phyloP scores from a whole-genome alignment of 2,888 invertebrate genomes.

The Dicroscelio sp. region DNA sequence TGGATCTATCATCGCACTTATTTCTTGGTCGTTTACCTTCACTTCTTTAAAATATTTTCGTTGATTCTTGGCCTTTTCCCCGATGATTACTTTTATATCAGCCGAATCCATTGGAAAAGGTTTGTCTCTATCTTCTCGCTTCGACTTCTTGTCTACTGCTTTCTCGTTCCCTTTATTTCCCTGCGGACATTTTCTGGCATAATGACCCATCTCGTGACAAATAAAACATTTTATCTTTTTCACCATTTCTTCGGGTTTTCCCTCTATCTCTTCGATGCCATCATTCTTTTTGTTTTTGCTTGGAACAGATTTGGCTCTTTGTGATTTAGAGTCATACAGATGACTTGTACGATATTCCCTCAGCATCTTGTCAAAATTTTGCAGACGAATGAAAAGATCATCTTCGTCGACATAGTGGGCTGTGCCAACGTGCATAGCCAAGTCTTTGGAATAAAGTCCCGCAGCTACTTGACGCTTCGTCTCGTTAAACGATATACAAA shows the following conservation, averaged over 20 bases:
- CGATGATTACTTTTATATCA: too few relatives aligned
- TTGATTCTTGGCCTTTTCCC: too few relatives aligned
- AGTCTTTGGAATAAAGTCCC: constrained; percentile 40
- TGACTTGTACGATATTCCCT: background rate
- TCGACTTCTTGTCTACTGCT: too few relatives aligned
- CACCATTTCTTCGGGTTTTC: too few relatives aligned
- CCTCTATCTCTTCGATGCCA: too few relatives aligned
- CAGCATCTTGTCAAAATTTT: background rate
- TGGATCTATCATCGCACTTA: too few relatives aligned
- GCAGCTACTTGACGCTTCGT: constrained; percentile 31
- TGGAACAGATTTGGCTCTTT: too few relatives aligned
- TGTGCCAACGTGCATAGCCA: constrained; percentile 18
- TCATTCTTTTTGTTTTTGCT: too few relatives aligned
- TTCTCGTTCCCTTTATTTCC: background rate
- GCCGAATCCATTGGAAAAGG: background rate
- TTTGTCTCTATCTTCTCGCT: too few relatives aligned
- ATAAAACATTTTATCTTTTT: constrained; percentile 20
- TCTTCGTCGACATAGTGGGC: constrained; percentile 9
- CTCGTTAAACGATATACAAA: constrained; percentile 23
- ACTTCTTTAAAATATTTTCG: too few relatives aligned
- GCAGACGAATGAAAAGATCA: background rate
- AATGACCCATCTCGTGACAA: constrained; percentile 45
- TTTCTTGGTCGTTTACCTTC: too few relatives aligned
- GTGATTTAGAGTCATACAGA: background rate
- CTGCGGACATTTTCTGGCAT: constrained; percentile 65